Conservation (phyloP, 2,113 vertebrate species). For the Dascyllus trimaculatus region DNA sequence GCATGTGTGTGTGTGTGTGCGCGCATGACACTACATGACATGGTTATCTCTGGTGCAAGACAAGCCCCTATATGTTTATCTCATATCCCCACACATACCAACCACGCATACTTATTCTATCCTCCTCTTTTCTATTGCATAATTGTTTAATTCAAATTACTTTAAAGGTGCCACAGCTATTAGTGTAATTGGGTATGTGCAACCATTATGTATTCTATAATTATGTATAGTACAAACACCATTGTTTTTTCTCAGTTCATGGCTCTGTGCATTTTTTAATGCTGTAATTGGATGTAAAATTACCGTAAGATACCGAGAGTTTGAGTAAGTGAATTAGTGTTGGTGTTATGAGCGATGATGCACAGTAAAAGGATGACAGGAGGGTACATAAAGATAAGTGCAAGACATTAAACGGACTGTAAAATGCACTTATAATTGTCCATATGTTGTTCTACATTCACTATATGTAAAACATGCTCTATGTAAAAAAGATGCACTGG, state of each 20-base stretch:
- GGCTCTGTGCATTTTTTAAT: conserved; percentile 9
- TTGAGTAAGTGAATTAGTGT: neutral
- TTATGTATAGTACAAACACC: neutral
- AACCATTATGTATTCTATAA: neutral
- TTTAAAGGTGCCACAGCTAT: neutral
- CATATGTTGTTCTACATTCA: neutral
- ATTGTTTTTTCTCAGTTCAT: conserved; percentile 18
- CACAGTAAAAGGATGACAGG: neutral
- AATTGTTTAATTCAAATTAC: conserved; percentile 9
- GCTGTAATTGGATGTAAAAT: conserved; percentile 24
- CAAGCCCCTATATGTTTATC: conserved; percentile 19
- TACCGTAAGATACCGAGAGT: neutral
- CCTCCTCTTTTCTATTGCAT: neutral
- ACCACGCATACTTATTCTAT: neutral
- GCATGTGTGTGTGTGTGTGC: conserved; percentile 11
- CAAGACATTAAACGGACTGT: neutral
- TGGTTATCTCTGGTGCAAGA: conserved; percentile 31
- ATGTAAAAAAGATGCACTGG: neutral
- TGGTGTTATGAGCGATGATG: neutral
- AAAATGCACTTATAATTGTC: neutral
- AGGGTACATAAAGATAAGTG: neutral
- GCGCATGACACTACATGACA: conserved; percentile 57
- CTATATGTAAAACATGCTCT: too few species aligned
- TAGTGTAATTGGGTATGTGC: conserved; percentile 7
- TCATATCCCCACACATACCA: conserved; percentile 10